These are phyloP conservation scores for Idaea biselata DNA, from an alignment of 2,888 invertebrate genomes.

Conservation along the genomic window DNA sequence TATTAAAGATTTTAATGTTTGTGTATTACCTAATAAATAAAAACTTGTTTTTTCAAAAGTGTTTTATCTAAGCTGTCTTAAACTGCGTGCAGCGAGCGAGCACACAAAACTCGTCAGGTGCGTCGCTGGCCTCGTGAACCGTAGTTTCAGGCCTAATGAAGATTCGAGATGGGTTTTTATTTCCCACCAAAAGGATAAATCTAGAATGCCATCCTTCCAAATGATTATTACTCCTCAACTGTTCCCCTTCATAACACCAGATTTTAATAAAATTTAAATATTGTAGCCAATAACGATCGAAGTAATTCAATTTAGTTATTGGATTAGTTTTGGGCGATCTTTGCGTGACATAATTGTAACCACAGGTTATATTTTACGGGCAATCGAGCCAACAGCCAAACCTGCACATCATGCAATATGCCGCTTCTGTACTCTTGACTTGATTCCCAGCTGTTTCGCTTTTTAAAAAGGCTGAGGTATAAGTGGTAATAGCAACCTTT, in stretches of 20 bases:
- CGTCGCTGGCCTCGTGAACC: too few species aligned
- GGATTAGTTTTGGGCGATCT: slow-evolving; percentile 14
- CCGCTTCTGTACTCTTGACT: slow-evolving; percentile 11
- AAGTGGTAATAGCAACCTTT: slow-evolving; percentile 15
- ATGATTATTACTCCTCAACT: slow-evolving; percentile 16
- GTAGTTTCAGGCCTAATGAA: too few species aligned
- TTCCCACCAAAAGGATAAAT: slow-evolving; percentile 10
- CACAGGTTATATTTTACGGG: background rate
- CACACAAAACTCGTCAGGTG: too few species aligned
- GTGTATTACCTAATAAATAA: too few species aligned
- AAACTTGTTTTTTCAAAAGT: too few species aligned
- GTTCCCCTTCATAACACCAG: slow-evolving; percentile 16
- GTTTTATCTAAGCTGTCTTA: too few species aligned
- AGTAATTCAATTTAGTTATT: slow-evolving; percentile 18
- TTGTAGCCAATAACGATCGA: slow-evolving; percentile 14
- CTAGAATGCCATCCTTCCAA: slow-evolving; percentile 15
- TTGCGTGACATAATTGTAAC: slow-evolving; percentile 18
- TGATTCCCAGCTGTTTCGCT: slow-evolving; percentile 12
- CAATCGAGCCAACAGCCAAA: slow-evolving; percentile 3
- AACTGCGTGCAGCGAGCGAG: too few species aligned
- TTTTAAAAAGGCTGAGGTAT: slow-evolving; percentile 17
- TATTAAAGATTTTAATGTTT: too few species aligned
- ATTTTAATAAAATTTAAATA: slow-evolving; percentile 11
- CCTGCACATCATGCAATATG: slow-evolving; percentile 2
- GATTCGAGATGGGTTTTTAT: slow-evolving; percentile 14